Conservation (phyloP, 2,797 vertebrate genomes). For the Acridotheres tristis region DNA sequence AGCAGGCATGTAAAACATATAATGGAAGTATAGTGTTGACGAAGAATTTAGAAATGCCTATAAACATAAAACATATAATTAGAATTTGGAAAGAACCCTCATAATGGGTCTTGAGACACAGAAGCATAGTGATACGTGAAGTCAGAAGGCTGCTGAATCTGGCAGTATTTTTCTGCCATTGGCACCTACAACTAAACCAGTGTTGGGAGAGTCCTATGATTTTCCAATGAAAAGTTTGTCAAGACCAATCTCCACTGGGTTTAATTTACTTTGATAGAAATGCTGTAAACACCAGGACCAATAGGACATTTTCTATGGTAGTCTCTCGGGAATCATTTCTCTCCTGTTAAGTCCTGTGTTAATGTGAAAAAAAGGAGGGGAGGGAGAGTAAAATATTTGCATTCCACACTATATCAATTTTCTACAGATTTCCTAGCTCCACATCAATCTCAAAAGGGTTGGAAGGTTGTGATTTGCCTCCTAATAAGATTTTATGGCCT, state of each 20-base stretch:
- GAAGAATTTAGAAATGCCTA: neutral
- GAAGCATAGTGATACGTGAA: neutral
- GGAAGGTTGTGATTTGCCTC: conserved; percentile 47
- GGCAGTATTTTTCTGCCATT: neutral
- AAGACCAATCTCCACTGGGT: neutral
- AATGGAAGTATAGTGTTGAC: neutral
- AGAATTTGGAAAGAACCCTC: neutral
- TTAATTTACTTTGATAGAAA: conserved; percentile 19
- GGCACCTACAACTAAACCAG: neutral
- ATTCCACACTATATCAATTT: conserved; percentile 25
- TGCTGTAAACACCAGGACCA: neutral
- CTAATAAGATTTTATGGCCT: conserved; percentile 57
- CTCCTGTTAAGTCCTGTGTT: neutral
- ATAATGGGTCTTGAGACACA: neutral
- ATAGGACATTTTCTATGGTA: neutral
- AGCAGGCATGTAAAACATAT: neutral
- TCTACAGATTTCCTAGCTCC: conserved; percentile 7
- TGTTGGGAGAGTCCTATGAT: neutral
- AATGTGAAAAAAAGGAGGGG: neutral
- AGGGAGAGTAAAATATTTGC: neutral
- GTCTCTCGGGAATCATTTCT: neutral
- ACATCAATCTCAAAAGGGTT: conserved; percentile 42
- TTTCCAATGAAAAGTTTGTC: neutral
- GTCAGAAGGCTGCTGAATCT: neutral
- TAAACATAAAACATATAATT: neutral